Evolutionary conservation across 1,140 invertebrate species (phyloP).

Genomic region (Orchesella cincta): DNA sequence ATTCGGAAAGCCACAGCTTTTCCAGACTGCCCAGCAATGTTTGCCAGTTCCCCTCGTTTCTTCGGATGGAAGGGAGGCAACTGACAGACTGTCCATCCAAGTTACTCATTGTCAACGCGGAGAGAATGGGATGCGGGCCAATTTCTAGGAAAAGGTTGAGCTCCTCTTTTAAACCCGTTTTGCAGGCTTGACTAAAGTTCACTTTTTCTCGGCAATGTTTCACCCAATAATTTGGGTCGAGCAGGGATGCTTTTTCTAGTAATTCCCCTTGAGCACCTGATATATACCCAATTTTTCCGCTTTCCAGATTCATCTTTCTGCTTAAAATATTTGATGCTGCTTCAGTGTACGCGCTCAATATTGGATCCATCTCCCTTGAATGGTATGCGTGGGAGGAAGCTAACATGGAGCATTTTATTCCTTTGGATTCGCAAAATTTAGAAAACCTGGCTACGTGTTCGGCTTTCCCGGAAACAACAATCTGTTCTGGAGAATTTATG

Average conservation of each 20-base stretch:
- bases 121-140: constrained; percentile 20
- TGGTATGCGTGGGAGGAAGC: constrained; percentile 7
- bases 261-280: background rate
- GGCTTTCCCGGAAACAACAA: background rate
- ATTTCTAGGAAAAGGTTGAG: background rate
- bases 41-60: background rate
- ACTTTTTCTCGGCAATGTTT: constrained; percentile 3
- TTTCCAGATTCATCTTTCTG: background rate
- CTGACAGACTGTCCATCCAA: background rate
- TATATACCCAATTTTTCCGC: background rate
- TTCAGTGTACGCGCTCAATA: background rate
- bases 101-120: background rate
- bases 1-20: constrained; percentile 33
- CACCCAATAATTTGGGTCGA: background rate
- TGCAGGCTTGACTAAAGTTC: constrained; percentile 1
- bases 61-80: background rate
- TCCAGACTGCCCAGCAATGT: background rate
- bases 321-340: background rate
- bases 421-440: background rate
- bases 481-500: constrained; percentile 1
- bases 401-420: background rate
- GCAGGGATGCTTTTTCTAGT: background rate
- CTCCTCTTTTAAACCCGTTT: background rate
- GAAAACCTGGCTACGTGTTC: background rate
- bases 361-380: constrained; percentile 4